Evolutionary conservation across 1,140 invertebrate species (phyloP), one percentile per base, ranked within the genome.

Genomic region (Bombus impatiens): DNA sequence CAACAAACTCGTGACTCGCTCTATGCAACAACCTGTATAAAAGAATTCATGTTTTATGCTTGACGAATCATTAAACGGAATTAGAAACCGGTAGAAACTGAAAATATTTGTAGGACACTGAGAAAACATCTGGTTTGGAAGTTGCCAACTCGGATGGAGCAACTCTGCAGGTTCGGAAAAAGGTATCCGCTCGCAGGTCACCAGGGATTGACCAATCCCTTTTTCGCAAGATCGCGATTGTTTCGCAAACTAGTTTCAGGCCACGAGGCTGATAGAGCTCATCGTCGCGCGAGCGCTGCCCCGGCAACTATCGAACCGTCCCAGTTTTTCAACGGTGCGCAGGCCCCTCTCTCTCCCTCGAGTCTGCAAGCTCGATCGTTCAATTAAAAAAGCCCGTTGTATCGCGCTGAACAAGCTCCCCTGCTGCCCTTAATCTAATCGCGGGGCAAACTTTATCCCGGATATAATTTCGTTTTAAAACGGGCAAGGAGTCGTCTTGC

Each of bases 161-260:
- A 53, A 53, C 47, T 22, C 6, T 53, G 47, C 47, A 53, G 47
- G 47, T 32, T 42, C 25, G 37, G 47, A 35, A 67, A 42, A 28
- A 57, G 59, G 67, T 74, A 72, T 62, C 67, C 65, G 44, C 32
- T 47, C 59, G 71, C 35, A 13, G 70, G 25, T 82, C 71, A 65
- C 13, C 47, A n/a, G 32, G 12, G 40, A 82, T 79, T 59, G 76
- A 40, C 32, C 32, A 57, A 79, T 86, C 68, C 37, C 18, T 32
- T 35, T 87, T 81, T 80, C 84, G 40, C 71, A 22, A 67, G 28
- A 74, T 74, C 71, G 40, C 62, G 77, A 86, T 75, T 75, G 77
- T 87, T 86, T 86, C 77, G 84, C 84, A 42, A 87, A 86, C 70
- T 86, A 86, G 70, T 86, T 59, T 47, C 59, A 42, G 28, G 25